These are phyloP conservation scores for Lampris megalopsis DNA, from an alignment of 2,113 vertebrate species.

Conservation along the genomic window DNA sequence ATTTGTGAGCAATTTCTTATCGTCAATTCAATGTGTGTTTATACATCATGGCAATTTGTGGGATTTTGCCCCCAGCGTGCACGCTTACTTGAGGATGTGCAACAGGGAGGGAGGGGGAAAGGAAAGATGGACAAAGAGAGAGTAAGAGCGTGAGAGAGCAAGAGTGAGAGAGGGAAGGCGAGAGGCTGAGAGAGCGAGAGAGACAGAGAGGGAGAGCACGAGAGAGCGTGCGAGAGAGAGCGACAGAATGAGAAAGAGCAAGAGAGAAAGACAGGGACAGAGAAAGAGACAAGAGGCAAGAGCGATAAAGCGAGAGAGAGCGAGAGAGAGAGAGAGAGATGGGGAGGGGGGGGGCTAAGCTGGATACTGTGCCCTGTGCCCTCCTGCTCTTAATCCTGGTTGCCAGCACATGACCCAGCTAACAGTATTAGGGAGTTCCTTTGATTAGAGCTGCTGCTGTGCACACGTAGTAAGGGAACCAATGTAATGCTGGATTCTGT, in stretches of 20 bases:
- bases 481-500: slow-evolving; percentile 28
- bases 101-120: too few relatives aligned
- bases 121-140: too few relatives aligned
- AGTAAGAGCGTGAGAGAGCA: too few relatives aligned
- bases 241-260: not conserved
- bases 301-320: not conserved
- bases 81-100: too few relatives aligned
- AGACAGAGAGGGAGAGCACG: not conserved
- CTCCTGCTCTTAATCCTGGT: slow-evolving; percentile 77
- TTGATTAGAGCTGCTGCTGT: slow-evolving; percentile 76
- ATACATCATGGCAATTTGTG: too few relatives aligned
- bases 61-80: too few relatives aligned
- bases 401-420: slow-evolving; percentile 81
- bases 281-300: too few relatives aligned
- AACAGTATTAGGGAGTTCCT: slow-evolving; percentile 74
- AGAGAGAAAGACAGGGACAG: not conserved
- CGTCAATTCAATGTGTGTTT: too few relatives aligned
- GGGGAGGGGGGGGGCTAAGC: slow-evolving; percentile 51
- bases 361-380: slow-evolving; percentile 71
- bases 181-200: not conserved
- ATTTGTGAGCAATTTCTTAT: too few relatives aligned
- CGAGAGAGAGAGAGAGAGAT: not conserved
- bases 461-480: slow-evolving; percentile 34
- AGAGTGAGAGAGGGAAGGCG: not conserved
- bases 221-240: slow-evolving; percentile 7